A percentile compares a stretch with the other conserved stretches of the same genome.
phyloP scores from a whole-genome alignment of 2,888 invertebrate species.

The Nephrotoma flavescens region DNA sequence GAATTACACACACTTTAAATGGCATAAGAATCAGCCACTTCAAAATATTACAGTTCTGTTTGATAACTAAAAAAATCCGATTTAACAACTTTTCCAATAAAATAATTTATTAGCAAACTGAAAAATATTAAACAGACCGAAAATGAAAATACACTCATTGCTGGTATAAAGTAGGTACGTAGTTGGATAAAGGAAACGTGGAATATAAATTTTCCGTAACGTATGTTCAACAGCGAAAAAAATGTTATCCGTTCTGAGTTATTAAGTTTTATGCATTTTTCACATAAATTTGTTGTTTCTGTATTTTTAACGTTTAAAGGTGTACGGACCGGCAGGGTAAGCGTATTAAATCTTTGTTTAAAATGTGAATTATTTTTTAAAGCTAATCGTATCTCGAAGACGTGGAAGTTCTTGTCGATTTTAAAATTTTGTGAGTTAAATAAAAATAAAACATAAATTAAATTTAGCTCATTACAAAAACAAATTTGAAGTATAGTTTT shows the following conservation, averaged over 20 bases:
- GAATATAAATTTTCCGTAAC: no score
- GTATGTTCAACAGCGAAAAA: no score
- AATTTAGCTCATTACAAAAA: not conserved
- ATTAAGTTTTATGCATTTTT: no score
- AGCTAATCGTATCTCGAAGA: no score
- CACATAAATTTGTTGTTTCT: no score
- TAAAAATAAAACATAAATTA: not conserved
- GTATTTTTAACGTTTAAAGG: no score
- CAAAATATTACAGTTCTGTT: not conserved
- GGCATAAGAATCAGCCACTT: not conserved
- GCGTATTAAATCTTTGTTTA: no score
- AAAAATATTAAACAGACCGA: not conserved
- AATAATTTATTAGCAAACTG: not conserved
- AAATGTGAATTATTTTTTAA: no score
- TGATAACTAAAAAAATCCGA: no score
- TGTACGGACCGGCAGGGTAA: no score
- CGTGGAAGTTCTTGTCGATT: not conserved
- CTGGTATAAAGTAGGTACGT: not conserved
- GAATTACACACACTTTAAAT: not conserved
- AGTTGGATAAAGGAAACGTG: no score
- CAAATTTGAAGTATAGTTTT: not conserved
- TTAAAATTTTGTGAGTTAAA: not conserved
- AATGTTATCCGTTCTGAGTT: no score
- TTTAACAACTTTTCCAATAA: not conserved
- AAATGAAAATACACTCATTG: not conserved